Conservation (phyloP, 2,888 invertebrate species). For the Clanis bilineata region DNA sequence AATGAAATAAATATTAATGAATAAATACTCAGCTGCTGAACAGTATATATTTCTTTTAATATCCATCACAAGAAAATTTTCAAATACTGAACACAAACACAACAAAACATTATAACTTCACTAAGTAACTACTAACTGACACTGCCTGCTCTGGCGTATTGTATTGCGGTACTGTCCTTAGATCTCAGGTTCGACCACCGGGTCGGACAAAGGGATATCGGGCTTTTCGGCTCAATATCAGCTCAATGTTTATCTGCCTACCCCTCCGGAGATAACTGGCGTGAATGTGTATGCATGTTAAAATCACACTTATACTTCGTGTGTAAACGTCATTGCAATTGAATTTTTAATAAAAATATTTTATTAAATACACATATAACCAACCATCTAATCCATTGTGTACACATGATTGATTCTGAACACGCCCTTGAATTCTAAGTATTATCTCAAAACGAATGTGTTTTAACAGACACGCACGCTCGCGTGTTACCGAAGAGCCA, state of each 20-base stretch:
- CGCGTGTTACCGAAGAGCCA: conserved; percentile 48
- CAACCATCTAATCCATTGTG: background rate
- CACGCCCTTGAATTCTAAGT: conserved; percentile 57
- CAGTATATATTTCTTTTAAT: conserved; percentile 42
- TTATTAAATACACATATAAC: background rate
- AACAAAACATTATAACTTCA: too few species aligned
- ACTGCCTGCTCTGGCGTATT: too few species aligned
- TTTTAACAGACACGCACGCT: conserved; percentile 49
- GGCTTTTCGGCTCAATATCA: too few species aligned
- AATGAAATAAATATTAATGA: conserved; percentile 62
- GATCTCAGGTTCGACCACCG: too few species aligned
- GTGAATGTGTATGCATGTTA: too few species aligned
- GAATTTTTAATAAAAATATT: background rate
- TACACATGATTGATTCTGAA: conserved; percentile 4
- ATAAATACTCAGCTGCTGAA: conserved; percentile 79
- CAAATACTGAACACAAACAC: too few species aligned
- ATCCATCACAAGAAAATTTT: background rate
- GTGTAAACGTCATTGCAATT: background rate
- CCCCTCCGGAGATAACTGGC: too few species aligned
- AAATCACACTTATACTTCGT: too few species aligned
- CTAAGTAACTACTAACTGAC: too few species aligned
- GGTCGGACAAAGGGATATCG: too few species aligned
- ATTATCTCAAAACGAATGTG: conserved; percentile 50
- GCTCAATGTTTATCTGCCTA: too few species aligned
- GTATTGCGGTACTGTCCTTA: too few species aligned